A percentile compares a stretch with the other conserved stretches of the same genome.
phyloP scores from a whole-genome alignment of 2,888 invertebrate genomes.

The Drosophila buzzatii region DNA sequence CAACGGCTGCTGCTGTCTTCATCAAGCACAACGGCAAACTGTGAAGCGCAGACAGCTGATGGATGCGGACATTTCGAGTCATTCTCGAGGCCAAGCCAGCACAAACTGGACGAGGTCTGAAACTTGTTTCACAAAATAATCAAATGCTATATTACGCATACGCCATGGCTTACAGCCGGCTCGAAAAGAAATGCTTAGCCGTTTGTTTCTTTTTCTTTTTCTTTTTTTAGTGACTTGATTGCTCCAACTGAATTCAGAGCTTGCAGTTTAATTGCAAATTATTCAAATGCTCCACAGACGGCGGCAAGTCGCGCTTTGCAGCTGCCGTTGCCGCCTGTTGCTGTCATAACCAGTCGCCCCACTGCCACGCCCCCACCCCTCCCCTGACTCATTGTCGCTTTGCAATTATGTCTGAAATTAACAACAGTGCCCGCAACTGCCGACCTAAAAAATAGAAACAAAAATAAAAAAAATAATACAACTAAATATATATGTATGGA shows the following conservation, averaged over 20 bases:
- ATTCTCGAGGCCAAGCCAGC: slow-evolving; percentile 34
- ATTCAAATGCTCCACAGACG: slow-evolving; percentile 70
- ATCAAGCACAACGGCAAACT: slow-evolving; percentile 40
- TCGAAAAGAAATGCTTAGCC: slow-evolving; percentile 51
- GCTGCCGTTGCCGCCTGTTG: slow-evolving; percentile 38
- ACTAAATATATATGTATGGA: slow-evolving; percentile 17
- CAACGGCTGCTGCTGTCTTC: slow-evolving; percentile 59
- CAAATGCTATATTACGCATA: slow-evolving; percentile 73
- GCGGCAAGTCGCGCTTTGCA: slow-evolving; percentile 41
- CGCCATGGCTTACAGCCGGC: slow-evolving; percentile 46
- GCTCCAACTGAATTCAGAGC: slow-evolving; percentile 44
- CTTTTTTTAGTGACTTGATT: slow-evolving; percentile 31
- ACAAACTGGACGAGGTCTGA: background rate
- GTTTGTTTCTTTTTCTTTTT: background rate
- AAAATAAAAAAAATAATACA: background rate
- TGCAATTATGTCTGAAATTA: slow-evolving; percentile 79
- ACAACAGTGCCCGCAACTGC: slow-evolving; percentile 64
- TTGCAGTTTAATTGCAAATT: slow-evolving; percentile 76
- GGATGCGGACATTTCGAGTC: slow-evolving; percentile 72
- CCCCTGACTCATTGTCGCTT: slow-evolving; percentile 25
- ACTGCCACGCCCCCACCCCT: slow-evolving; percentile 12
- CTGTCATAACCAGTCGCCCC: slow-evolving; percentile 76
- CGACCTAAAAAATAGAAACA: slow-evolving; percentile 5
- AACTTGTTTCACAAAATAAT: slow-evolving; percentile 63
- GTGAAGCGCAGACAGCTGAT: slow-evolving; percentile 73